Conservation (phyloP, 2,888 invertebrate species). For the Rotaria socialis region DNA sequence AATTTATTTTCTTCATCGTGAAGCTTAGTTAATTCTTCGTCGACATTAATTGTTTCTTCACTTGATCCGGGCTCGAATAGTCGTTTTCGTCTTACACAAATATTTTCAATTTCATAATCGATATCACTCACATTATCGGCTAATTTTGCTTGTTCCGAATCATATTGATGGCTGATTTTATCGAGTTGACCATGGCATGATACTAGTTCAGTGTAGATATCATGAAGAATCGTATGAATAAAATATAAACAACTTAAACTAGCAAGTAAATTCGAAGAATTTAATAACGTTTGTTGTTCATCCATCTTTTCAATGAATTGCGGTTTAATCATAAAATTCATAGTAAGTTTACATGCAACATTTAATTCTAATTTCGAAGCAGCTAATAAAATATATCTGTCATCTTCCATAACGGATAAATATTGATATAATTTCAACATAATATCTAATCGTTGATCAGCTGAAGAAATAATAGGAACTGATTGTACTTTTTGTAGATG, state of each 20-base stretch:
- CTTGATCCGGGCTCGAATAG: too few species aligned
- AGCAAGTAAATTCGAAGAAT: background rate
- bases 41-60: too few species aligned
- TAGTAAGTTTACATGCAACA: background rate
- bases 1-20: too few species aligned
- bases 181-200: background rate
- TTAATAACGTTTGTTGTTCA: background rate
- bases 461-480: background rate
- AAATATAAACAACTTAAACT: background rate
- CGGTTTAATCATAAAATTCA: background rate
- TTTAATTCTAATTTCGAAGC: conserved; percentile 19
- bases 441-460: background rate
- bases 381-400: background rate
- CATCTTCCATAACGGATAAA: background rate
- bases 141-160: background rate
- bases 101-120: background rate
- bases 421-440: background rate
- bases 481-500: conserved; percentile 27
- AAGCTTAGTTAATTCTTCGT: too few species aligned
- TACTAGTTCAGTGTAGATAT: background rate
- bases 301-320: background rate
- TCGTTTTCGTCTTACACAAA: background rate
- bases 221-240: background rate
- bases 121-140: background rate
- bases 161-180: background rate